Evolutionary conservation across 1,140 invertebrate species (phyloP).

Genomic region (Anthonomus grandis): DNA sequence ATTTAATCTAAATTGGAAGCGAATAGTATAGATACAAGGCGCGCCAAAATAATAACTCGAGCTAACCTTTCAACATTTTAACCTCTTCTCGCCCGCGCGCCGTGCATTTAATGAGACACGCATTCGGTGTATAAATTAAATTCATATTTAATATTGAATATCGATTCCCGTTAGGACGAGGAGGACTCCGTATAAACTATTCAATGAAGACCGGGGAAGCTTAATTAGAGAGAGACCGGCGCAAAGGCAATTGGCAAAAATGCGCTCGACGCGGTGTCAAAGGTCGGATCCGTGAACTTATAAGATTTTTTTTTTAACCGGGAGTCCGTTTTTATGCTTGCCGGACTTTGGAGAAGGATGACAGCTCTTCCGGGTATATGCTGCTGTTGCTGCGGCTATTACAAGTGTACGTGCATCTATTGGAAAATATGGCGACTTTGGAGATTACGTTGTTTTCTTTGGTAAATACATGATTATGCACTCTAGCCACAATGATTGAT

Average conservation of each 20-base stretch:
- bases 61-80: too few species aligned
- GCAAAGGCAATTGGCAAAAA: slow-evolving; percentile 14
- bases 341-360: slow-evolving; percentile 19
- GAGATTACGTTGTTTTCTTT: too few species aligned
- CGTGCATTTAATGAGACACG: slow-evolving; percentile 23
- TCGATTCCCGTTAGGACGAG: slow-evolving; percentile 28
- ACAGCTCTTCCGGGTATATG: slow-evolving; percentile 26
- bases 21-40: too few species aligned
- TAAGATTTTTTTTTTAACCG: slow-evolving; percentile 19
- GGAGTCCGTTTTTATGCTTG: slow-evolving; percentile 11
- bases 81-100: too few species aligned
- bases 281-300: slow-evolving; percentile 30
- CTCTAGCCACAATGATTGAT: too few species aligned
- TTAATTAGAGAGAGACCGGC: slow-evolving; percentile 28
- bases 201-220: slow-evolving; percentile 20
- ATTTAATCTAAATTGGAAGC: too few species aligned
- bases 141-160: slow-evolving; percentile 32
- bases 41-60: too few species aligned
- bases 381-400: too few species aligned
- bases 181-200: slow-evolving; percentile 23
- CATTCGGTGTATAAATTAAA: slow-evolving; percentile 27
- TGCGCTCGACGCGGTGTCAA: slow-evolving; percentile 21
- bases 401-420: too few species aligned
- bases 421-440: too few species aligned
- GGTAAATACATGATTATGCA: too few species aligned